Evolutionary conservation across 2,888 invertebrate species (phyloP), one percentile per base, ranked within the genome.

Genomic region (Bombylius major): DNA sequence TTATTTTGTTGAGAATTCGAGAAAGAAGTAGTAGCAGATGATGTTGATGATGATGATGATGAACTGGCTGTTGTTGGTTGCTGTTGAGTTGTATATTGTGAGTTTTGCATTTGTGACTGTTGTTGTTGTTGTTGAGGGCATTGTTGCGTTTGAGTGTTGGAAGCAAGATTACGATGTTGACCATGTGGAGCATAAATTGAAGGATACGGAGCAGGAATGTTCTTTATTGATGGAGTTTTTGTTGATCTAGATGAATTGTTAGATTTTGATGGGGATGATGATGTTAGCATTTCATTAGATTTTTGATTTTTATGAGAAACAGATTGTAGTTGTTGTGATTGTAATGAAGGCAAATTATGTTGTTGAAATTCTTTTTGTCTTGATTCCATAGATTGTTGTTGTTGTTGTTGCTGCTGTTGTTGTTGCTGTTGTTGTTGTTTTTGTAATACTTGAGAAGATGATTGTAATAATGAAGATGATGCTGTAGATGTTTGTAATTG

Each of bases 121-220:
- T 8, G 11, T 9, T 39, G 6, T 39, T 39, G 39, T 42, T 8
- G 4, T 42, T 44, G 54, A 11, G n/a, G 33, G 23, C 13, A 31
- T n/a, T 31, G 48, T 42, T 8, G 33, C 12, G 9, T n/a, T 47
- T 31, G 36, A 34, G 13, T 13, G 4, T 8, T 13, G 11, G 55
- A 11, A 13, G 9, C 5, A 45, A 23, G 12, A 44, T 54, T 49
- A 11, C 12, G 23, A 8, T 49, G 47, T 39, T 54, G 44, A 3
- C 44, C 56, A 45, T 56, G 52, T 14, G 53, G 36, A 31, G 51
- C 54, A 46, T 53, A 55, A 34, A 53, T 50, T 34, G 64, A 63
- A 51, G 64, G 63, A 59, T 62, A 63, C 42, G 64, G 63, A 14
- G 63, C 64, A 34, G 64, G 64, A 33, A 64, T 64, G 56, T 64